phyloP scores from a whole-genome alignment of 2,113 vertebrate species.

The Tapirus terrestris region DNA sequence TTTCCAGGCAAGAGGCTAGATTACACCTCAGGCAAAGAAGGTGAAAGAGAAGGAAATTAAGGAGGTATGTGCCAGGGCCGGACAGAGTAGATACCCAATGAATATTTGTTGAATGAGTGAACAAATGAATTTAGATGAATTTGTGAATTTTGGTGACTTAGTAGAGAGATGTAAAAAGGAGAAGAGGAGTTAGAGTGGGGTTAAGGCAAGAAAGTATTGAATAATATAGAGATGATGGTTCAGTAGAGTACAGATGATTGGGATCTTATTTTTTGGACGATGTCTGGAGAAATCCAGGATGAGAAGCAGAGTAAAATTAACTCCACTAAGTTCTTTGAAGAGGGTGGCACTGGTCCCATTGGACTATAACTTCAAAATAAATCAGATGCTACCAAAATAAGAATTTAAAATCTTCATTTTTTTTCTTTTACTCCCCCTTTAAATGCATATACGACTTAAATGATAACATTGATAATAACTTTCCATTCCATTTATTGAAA shows the following conservation, averaged over 20 bases:
- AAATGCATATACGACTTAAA: neutral
- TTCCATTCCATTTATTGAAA: conserved; percentile 17
- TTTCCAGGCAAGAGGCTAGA: neutral
- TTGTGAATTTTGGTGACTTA: neutral
- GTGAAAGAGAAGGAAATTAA: neutral
- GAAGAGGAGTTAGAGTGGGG: neutral
- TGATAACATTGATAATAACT: neutral
- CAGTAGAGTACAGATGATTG: neutral
- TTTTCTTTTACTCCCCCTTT: neutral
- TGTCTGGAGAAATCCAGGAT: neutral
- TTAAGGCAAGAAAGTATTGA: neutral
- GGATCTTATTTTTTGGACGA: neutral
- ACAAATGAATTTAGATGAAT: neutral
- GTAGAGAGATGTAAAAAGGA: neutral
- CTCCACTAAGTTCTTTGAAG: neutral
- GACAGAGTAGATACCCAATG: neutral
- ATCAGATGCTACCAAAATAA: neutral
- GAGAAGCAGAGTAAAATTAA: neutral
- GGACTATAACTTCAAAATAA: neutral
- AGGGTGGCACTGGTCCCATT: neutral
- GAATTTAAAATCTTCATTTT: neutral
- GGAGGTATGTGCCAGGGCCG: neutral
- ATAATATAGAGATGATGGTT: neutral
- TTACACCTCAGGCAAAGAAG: neutral
- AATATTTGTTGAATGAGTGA: neutral